Percentiles rank a stretch among this genome's conserved stretches.
Evolutionary conservation across 64 coral and sea anemone species (phyloP).

Genomic region (Hydrozoanthus tunicans): DNA sequence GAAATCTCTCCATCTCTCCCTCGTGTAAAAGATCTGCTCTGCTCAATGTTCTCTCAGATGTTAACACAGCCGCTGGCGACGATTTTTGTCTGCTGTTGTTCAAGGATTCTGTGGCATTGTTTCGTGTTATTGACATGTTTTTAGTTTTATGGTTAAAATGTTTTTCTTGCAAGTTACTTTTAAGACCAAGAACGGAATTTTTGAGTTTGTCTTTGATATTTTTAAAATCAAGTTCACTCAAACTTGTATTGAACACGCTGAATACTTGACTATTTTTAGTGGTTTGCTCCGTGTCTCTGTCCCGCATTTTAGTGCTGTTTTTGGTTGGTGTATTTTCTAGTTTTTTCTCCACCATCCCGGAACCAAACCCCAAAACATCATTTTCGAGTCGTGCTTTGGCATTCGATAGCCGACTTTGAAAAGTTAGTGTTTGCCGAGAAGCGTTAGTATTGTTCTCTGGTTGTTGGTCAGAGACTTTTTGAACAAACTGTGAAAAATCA

Average conservation of each 20-base stretch:
- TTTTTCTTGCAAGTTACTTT: background rate
- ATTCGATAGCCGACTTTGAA: constrained; percentile 4
- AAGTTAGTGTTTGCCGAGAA: constrained; percentile 23
- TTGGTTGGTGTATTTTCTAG: background rate
- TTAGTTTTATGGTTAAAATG: background rate
- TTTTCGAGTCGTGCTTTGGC: background rate
- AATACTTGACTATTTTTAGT: constrained; percentile 13
- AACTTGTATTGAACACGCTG: background rate
- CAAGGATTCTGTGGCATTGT: background rate
- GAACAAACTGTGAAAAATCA: constrained; percentile 47
- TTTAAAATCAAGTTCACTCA: constrained; percentile 26
- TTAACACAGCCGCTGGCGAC: background rate
- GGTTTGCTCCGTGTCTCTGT: background rate
- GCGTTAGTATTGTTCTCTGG: background rate
- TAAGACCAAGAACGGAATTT: background rate
- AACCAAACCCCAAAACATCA: background rate
- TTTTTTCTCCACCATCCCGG: background rate
- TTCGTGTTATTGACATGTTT: background rate
- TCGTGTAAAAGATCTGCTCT: constrained; percentile 30
- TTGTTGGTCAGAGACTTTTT: background rate
- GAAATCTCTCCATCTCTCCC: background rate
- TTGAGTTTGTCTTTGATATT: constrained; percentile 28
- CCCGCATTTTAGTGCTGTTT: background rate
- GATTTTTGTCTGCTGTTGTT: background rate
- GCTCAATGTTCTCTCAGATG: background rate